Percentiles rank a stretch among this genome's conserved stretches.
phyloP scores from a whole-genome alignment of 1,140 invertebrate species.

The Pseudomyrmex concolor region DNA sequence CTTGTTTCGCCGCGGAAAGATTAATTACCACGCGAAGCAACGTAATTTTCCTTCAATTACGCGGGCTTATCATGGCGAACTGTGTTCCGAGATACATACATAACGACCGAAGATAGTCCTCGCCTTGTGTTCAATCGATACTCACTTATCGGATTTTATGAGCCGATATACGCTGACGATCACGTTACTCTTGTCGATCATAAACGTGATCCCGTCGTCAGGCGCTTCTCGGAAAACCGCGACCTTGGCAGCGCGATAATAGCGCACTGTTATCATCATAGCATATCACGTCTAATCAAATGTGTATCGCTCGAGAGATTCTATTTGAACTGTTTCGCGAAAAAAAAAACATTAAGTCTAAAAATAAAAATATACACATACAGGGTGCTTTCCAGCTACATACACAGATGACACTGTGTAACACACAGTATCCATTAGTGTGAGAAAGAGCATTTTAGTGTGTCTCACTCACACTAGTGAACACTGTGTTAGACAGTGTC shows the following conservation, averaged over 20 bases:
- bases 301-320: constrained; percentile 29
- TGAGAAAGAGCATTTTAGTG: too few relatives aligned
- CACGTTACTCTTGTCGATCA: constrained; percentile 5
- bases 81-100: constrained; percentile 8
- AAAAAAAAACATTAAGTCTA: constrained; percentile 30
- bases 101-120: constrained; percentile 25
- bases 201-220: constrained; percentile 7
- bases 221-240: constrained; percentile 10
- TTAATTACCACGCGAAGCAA: background rate
- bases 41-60: constrained; percentile 1
- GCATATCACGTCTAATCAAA: constrained; percentile 14
- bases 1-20: constrained; percentile 10
- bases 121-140: background rate
- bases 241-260: constrained; percentile 32
- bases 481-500: too few relatives aligned
- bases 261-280: constrained; percentile 19
- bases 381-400: too few relatives aligned
- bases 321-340: constrained; percentile 19
- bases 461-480: too few relatives aligned
- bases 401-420: too few relatives aligned
- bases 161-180: constrained; percentile 6
- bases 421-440: too few relatives aligned
- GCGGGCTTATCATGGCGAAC: constrained; percentile 11
- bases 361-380: background rate
- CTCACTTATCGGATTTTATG: constrained; percentile 16